These are phyloP conservation scores for Pediacus dermestoides DNA, from an alignment of 2,888 invertebrate species.

Conservation along the genomic window DNA sequence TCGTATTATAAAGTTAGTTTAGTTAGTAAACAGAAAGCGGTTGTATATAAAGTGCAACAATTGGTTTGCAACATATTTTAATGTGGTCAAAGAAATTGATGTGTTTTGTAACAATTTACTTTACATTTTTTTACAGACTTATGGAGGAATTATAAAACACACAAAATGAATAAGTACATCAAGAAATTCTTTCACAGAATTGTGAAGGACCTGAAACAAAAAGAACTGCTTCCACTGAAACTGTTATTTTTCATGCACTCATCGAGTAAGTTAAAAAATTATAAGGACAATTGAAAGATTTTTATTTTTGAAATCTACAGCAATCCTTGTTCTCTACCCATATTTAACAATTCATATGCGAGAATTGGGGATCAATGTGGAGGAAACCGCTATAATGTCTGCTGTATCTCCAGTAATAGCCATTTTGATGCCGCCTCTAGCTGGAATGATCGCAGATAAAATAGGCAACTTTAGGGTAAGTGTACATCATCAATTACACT, in stretches of 20 bases:
- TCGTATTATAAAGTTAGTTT: too few species aligned
- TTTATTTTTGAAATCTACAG: slow-evolving; percentile 48
- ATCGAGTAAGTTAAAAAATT: slow-evolving; percentile 61
- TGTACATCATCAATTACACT: too few species aligned
- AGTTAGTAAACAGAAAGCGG: too few species aligned
- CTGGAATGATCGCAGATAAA: slow-evolving; percentile 73
- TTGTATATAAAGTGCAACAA: too few species aligned
- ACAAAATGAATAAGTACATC: slow-evolving; percentile 56
- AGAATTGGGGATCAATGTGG: slow-evolving; percentile 72
- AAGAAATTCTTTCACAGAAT: slow-evolving; percentile 64
- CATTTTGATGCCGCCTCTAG: slow-evolving; percentile 73
- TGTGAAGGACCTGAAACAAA: slow-evolving; percentile 66
- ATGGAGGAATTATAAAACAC: slow-evolving; percentile 4
- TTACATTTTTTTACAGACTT: background rate
- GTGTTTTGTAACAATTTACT: too few species aligned
- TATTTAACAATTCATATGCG: slow-evolving; percentile 79
- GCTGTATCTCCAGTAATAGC: slow-evolving; percentile 72
- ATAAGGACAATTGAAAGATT: slow-evolving; percentile 6
- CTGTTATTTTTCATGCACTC: slow-evolving; percentile 74
- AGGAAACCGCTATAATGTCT: slow-evolving; percentile 78
- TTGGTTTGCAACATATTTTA: too few species aligned
- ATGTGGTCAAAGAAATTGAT: too few species aligned
- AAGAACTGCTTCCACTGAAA: slow-evolving; percentile 69
- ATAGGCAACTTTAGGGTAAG: slow-evolving; percentile 76
- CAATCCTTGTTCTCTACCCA: slow-evolving; percentile 71